These are phyloP conservation scores for Zosterops borbonicus DNA, from an alignment of 2,113 vertebrate genomes.

Conservation along the genomic window DNA sequence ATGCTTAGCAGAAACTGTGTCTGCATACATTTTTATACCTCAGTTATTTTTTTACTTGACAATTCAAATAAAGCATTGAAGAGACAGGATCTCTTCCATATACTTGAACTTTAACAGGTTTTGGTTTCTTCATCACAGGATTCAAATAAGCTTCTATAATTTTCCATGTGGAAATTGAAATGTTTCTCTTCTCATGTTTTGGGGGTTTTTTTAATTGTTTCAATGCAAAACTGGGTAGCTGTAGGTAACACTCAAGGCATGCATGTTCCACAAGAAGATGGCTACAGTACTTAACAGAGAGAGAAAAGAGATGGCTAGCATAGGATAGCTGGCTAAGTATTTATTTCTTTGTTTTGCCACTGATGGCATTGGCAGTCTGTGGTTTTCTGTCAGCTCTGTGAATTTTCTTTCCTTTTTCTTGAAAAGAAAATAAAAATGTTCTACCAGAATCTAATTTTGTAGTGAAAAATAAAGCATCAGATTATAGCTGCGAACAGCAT, in stretches of 20 bases:
- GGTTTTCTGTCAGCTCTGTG: background rate
- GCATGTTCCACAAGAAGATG: background rate
- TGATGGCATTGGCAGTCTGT: background rate
- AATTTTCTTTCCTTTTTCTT: background rate
- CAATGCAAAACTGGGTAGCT: background rate
- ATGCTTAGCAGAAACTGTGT: background rate
- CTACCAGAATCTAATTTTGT: background rate
- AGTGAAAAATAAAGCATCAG: background rate
- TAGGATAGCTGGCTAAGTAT: background rate
- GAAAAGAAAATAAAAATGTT: background rate
- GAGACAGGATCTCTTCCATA: background rate
- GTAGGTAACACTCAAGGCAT: background rate
- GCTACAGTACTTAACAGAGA: background rate
- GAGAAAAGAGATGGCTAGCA: background rate
- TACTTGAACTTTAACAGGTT: background rate
- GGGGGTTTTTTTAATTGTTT: background rate
- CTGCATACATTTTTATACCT: background rate
- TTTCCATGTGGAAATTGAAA: background rate
- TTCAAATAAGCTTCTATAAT: background rate
- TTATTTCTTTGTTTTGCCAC: background rate
- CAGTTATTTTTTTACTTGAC: background rate
- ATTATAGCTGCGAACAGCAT: background rate
- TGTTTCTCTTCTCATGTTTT: background rate
- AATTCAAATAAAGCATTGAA: background rate
- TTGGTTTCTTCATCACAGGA: background rate